Conservation (phyloP, 2,113 vertebrate genomes). For the Xiphorhynchus elegans region DNA sequence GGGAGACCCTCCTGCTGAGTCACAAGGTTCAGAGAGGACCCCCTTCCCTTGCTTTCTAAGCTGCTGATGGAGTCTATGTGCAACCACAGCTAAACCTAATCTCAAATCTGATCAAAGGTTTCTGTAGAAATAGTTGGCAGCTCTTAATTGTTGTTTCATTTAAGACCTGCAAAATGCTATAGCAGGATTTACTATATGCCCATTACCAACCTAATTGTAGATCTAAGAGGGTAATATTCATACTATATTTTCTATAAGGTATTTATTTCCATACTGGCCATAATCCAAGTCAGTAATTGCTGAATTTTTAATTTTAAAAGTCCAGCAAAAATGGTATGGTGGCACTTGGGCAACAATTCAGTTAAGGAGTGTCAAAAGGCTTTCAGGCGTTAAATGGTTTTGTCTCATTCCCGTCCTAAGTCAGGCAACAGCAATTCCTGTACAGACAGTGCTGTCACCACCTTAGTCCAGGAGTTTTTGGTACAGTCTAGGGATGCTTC, state of each 20-base stretch:
- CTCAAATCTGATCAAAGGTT: neutral
- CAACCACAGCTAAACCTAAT: neutral
- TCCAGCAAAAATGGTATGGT: neutral
- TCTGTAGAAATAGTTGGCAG: neutral
- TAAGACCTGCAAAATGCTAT: neutral
- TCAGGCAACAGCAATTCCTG: neutral
- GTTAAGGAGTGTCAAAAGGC: neutral
- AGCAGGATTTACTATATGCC: neutral
- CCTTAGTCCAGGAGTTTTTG: neutral
- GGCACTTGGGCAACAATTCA: neutral
- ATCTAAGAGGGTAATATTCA: neutral
- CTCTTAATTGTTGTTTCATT: neutral
- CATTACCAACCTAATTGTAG: neutral
- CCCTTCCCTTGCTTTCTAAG: neutral
- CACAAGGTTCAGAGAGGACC: neutral
- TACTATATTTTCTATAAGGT: neutral
- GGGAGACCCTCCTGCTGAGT: neutral
- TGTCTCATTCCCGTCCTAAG: neutral
- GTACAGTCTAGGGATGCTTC: neutral
- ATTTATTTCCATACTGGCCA: neutral
- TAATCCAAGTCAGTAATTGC: neutral
- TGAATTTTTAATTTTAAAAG: too few relatives aligned
- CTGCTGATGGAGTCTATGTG: neutral
- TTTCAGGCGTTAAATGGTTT: neutral
- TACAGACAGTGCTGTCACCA: neutral